phyloP scores from a whole-genome alignment of 1,140 invertebrate species.

The Colletes latitarsis region DNA sequence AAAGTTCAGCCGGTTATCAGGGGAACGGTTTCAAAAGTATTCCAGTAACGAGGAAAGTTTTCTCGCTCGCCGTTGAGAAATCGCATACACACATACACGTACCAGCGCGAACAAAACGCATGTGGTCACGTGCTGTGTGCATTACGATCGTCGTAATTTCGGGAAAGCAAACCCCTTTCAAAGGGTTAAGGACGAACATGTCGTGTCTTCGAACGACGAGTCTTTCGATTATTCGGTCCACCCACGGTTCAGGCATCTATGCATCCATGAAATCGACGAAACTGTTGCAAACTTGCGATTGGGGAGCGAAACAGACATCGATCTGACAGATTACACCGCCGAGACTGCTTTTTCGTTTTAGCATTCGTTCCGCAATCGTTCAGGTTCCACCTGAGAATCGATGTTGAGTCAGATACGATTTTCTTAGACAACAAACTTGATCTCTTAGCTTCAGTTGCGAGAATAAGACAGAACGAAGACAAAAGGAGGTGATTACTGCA shows the following conservation, averaged over 20 bases:
- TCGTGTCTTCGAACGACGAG: neutral
- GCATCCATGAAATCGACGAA: neutral
- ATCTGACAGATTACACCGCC: too few species aligned
- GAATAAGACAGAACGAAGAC: neutral
- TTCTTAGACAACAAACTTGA: too few species aligned
- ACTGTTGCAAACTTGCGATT: too few species aligned
- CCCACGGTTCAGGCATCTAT: neutral
- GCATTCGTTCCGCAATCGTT: too few species aligned
- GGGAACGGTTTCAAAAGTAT: conserved; percentile 51
- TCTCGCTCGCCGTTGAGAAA: conserved; percentile 19
- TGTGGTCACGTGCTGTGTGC: neutral
- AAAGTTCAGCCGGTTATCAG: conserved; percentile 58
- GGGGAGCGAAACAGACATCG: too few species aligned
- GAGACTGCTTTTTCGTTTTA: too few species aligned
- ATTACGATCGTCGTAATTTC: neutral
- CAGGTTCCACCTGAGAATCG: too few species aligned
- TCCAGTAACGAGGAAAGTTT: conserved; percentile 59
- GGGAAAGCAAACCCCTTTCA: neutral
- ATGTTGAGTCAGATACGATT: neutral
- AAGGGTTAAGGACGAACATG: neutral
- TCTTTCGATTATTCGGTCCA: neutral
- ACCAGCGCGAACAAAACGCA: neutral
- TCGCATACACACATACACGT: neutral
- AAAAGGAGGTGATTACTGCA: neutral
- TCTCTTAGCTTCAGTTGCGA: too few species aligned